Percentiles rank a stretch among this genome's conserved stretches.
Evolutionary conservation across 2,113 vertebrate species (phyloP).

Genomic region (Festucalex cinctus): DNA sequence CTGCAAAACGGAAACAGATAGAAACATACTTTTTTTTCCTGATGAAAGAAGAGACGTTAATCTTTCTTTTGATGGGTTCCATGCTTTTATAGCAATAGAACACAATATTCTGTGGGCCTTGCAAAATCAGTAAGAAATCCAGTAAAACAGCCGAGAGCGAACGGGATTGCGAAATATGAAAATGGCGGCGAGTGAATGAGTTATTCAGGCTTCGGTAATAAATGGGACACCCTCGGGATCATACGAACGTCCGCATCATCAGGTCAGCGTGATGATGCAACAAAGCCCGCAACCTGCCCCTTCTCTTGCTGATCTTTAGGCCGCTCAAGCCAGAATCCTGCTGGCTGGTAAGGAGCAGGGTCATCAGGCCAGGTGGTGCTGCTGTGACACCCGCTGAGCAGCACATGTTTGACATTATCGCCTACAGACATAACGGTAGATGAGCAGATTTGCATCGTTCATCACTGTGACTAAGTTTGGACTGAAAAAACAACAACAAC

Average conservation of each 20-base stretch:
- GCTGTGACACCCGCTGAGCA: conserved; percentile 58
- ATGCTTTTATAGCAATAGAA: too few species aligned
- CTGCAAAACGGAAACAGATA: too few species aligned
- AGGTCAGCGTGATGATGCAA: neutral
- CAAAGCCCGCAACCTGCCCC: conserved; percentile 13
- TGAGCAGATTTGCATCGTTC: conserved; percentile 28
- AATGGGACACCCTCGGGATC: conserved; percentile 12
- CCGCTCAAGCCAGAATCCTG: conserved; percentile 65
- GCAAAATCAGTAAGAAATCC: too few species aligned
- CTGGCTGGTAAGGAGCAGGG: conserved; percentile 68
- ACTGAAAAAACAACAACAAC: too few species aligned
- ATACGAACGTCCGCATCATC: conserved; percentile 22
- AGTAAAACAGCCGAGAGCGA: too few species aligned
- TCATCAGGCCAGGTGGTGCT: conserved; percentile 65
- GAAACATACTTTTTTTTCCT: too few species aligned
- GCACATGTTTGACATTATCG: conserved; percentile 69
- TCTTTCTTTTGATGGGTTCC: too few species aligned
- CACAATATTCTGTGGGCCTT: too few species aligned
- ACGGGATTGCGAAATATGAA: too few species aligned
- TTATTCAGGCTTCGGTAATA: neutral
- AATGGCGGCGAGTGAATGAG: too few species aligned
- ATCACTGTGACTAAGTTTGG: conserved; percentile 24
- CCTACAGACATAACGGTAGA: conserved; percentile 45
- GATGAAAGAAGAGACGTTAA: too few species aligned
- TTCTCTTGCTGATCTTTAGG: conserved; percentile 38